Conservation (phyloP, 2,888 invertebrate species). For the Andricus curvator region DNA sequence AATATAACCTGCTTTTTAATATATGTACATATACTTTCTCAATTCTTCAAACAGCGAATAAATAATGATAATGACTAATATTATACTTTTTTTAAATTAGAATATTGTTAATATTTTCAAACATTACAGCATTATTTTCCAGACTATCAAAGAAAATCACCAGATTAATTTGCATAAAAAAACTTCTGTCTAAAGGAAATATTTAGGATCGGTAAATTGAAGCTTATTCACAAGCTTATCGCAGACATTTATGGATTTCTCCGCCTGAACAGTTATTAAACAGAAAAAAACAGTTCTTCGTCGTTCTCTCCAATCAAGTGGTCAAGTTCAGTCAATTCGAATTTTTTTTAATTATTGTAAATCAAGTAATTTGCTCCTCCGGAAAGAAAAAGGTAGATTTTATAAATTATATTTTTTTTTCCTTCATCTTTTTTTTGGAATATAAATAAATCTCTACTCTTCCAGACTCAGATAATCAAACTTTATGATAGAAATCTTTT, state of each 20-base stretch:
- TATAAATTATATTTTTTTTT: too few species aligned
- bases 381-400: not conserved
- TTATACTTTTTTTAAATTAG: too few species aligned
- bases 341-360: not conserved
- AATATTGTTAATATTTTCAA: too few species aligned
- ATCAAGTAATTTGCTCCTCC: not conserved
- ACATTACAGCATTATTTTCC: too few species aligned
- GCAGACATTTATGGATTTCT: conserved; percentile 1
- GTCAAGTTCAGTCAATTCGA: not conserved
- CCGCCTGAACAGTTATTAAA: not conserved
- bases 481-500: too few species aligned
- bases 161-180: not conserved
- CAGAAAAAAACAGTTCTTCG: not conserved
- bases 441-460: not conserved
- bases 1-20: too few species aligned
- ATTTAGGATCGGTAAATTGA: not conserved
- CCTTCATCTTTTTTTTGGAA: not conserved
- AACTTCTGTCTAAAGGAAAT: not conserved
- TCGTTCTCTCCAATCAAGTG: not conserved
- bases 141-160: too few species aligned
- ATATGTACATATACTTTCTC: too few species aligned
- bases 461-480: not conserved
- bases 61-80: too few species aligned
- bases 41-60: too few species aligned
- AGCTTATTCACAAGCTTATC: not conserved